phyloP scores from a whole-genome alignment of 53 echinoderm and acorn worm species.

The Stichopus horrens region DNA sequence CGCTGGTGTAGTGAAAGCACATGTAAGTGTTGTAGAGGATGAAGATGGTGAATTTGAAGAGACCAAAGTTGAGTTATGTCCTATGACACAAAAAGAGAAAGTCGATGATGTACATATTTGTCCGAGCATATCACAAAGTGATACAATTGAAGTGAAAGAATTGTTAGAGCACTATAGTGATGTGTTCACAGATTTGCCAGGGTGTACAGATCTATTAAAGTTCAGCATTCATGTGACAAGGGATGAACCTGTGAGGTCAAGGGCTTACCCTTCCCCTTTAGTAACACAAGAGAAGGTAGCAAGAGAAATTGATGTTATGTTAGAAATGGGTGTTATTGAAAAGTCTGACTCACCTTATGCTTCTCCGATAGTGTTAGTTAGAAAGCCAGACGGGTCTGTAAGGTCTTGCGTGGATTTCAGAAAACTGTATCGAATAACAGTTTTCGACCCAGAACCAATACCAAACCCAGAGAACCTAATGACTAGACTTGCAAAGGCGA shows the following conservation, averaged over 20 bases:
- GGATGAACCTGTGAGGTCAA: constrained; percentile 48
- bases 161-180: constrained; percentile 43
- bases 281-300: constrained; percentile 34
- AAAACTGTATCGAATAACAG: constrained; percentile 39
- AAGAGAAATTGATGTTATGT: constrained; percentile 44
- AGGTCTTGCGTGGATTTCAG: constrained; percentile 60
- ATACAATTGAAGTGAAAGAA: constrained; percentile 21
- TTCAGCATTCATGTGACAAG: constrained; percentile 47
- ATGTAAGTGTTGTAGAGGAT: constrained; percentile 15
- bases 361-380: constrained; percentile 62
- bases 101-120: constrained; percentile 56
- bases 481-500: not conserved
- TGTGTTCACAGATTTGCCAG: constrained; percentile 59
- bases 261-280: constrained; percentile 55
- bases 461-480: constrained; percentile 38
- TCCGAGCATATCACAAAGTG: not conserved
- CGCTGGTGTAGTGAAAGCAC: constrained; percentile 4
- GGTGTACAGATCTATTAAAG: constrained; percentile 43
- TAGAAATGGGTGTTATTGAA: constrained; percentile 49
- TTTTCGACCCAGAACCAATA: constrained; percentile 51
- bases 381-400: constrained; percentile 54
- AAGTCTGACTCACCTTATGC: constrained; percentile 64
- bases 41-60: constrained; percentile 17
- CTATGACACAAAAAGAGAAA: constrained; percentile 37
- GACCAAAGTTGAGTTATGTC: not conserved